Conservation (phyloP, 2,888 invertebrate species). For the Megastigmus dorsalis region DNA sequence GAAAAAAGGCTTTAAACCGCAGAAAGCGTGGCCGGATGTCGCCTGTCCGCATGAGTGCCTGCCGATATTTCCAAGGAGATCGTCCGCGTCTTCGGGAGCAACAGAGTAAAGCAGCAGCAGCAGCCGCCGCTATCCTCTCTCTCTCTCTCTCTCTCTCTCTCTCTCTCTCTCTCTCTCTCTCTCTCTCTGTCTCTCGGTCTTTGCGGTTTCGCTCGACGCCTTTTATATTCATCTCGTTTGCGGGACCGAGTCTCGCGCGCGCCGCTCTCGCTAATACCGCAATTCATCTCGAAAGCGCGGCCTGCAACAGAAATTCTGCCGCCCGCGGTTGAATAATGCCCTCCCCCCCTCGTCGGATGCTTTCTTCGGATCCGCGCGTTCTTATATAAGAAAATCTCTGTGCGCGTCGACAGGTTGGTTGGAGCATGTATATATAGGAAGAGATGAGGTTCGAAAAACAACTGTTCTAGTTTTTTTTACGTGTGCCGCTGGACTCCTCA, state of each 20-base stretch:
- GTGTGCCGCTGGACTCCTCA: too few relatives aligned
- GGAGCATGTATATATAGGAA: background rate
- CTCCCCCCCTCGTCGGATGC: background rate
- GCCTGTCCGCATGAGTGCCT: slow-evolving; percentile 64
- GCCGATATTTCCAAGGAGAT: slow-evolving; percentile 53
- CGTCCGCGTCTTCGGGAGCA: slow-evolving; percentile 43
- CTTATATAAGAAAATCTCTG: slow-evolving; percentile 21
- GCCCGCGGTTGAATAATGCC: slow-evolving; percentile 30
- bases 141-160: background rate
- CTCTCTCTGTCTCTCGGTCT: too few relatives aligned
- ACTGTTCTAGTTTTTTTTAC: background rate
- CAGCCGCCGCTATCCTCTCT: too few relatives aligned
- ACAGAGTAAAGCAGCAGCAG: background rate
- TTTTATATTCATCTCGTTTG: slow-evolving; percentile 49
- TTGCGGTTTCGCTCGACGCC: slow-evolving; percentile 37
- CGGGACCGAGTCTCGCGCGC: slow-evolving; percentile 5
- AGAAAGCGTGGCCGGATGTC: slow-evolving; percentile 72
- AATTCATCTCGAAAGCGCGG: slow-evolving; percentile 44
- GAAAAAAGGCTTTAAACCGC: slow-evolving; percentile 63
- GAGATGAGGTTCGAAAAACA: background rate
- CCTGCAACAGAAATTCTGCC: background rate
- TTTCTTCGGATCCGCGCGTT: background rate
- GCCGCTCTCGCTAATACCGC: slow-evolving; percentile 45
- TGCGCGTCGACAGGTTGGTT: too few relatives aligned
- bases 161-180: background rate